Evolutionary conservation across 2,113 vertebrate genomes (phyloP), one percentile per base, ranked within the genome.

Genomic region (Casuarius casuarius): DNA sequence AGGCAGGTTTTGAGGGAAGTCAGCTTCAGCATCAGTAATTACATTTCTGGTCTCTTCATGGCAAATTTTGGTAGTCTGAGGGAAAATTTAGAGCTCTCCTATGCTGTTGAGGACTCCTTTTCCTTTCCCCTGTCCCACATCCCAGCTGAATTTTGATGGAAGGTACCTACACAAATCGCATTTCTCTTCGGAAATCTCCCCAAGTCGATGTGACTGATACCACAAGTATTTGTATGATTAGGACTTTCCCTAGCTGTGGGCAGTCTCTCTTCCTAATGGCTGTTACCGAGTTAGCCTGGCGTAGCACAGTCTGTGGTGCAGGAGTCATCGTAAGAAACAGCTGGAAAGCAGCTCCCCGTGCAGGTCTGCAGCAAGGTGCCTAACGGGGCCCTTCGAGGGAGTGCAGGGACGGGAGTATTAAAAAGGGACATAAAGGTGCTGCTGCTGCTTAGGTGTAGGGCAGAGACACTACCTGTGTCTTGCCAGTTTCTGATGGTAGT

Each of bases 171-270:
- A 48, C 61, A 65, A 77, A n/a, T 22, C 17, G 12, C 25, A 3
- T 51, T 58, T 82, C 11, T 62, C 59, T 92, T 86, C 28, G 65
- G 94, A 58, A 87, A 15, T 58, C 80, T 88, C 94, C n/a, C 21
- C 42, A n/a, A 75, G 38, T 1, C 8, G 29, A 42, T 3, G 0
- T 25, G 46, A 3, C 42, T 33, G 29, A 46, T 68, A 46, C 7
- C 38, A 33, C 13, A 70, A 56, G 12, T 42, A 44, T 16, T 84
- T 67, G 16, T 26, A 28, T 12, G 46, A 29, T 76, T 29, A 79
- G 94, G 7, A 5, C n/a, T 71, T 91, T 77, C 48, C 4, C 31
- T 89, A 35, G 23, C 76, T 67, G 23, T 44, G n/a, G 7, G 54
- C 9, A 7, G 16, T 82, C 49, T 82, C 35, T 74, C 40, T 87